phyloP scores from a whole-genome alignment of 2,797 vertebrate species.

The Clarias platycephalus region DNA sequence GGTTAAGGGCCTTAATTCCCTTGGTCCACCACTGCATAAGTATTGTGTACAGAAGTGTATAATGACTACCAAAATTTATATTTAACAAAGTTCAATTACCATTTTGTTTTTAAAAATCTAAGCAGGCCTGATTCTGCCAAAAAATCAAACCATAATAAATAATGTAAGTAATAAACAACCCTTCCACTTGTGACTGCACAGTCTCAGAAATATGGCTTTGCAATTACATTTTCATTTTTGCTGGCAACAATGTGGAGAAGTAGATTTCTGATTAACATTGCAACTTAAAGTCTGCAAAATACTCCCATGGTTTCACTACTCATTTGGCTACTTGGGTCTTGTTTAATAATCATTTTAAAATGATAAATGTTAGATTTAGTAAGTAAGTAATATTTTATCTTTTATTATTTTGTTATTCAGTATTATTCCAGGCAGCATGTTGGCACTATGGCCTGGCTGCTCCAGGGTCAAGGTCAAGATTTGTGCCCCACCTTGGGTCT shows the following conservation, averaged over 20 bases:
- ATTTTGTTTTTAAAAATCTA: neutral
- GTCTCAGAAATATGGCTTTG: neutral
- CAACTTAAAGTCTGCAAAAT: neutral
- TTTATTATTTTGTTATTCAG: neutral
- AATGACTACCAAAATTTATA: neutral
- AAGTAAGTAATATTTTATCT: neutral
- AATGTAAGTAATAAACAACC: neutral
- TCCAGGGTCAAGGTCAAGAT: too few relatives aligned
- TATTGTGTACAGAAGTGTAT: neutral
- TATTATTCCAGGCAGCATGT: neutral
- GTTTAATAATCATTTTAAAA: neutral
- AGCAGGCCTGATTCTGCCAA: neutral
- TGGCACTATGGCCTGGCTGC: too few relatives aligned
- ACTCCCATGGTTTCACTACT: neutral
- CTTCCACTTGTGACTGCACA: neutral
- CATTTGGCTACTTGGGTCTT: neutral
- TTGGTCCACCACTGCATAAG: neutral
- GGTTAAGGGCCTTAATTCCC: neutral
- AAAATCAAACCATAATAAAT: neutral
- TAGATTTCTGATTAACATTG: neutral
- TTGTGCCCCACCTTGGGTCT: too few relatives aligned
- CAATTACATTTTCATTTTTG: neutral
- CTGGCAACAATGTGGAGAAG: neutral
- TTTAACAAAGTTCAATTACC: neutral
- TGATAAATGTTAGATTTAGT: neutral